phyloP scores from a whole-genome alignment of 2,888 invertebrate genomes.

The Thymelicus sylvestris region DNA sequence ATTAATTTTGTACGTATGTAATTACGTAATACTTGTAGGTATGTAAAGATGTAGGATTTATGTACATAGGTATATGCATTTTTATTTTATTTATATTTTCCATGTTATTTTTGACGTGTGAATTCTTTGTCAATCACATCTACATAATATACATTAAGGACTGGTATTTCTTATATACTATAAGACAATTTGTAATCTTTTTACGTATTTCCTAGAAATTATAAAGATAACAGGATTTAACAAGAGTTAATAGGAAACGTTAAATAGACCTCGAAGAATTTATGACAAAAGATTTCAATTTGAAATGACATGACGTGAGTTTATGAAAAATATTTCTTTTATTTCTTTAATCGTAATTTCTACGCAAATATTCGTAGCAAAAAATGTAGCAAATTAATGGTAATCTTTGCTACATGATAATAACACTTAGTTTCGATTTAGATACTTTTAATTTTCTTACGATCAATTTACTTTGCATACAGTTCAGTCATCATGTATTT shows the following conservation, averaged over 20 bases:
- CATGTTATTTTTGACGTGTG: too few species aligned
- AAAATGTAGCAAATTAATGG: background rate
- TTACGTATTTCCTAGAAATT: conserved; percentile 15
- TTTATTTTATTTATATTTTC: too few species aligned
- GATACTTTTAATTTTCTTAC: too few species aligned
- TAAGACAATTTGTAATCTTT: conserved; percentile 7
- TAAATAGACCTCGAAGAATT: conserved; percentile 1
- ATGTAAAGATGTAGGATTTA: background rate
- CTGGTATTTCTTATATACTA: background rate
- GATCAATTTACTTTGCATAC: too few species aligned
- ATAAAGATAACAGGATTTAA: conserved; percentile 12
- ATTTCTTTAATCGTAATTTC: background rate
- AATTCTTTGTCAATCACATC: background rate
- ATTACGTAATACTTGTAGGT: conserved; percentile 2
- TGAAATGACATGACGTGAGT: too few species aligned
- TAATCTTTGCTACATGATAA: too few species aligned
- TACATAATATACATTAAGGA: background rate
- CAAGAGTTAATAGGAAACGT: background rate
- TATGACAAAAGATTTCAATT: background rate
- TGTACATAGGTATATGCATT: too few species aligned
- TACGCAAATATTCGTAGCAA: background rate
- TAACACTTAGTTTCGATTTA: too few species aligned
- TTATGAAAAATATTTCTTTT: background rate
- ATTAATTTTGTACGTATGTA: background rate
- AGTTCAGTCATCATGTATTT: too few species aligned